Evolutionary conservation across 2,797 vertebrate species (phyloP).

Genomic region (Tragelaphus eurycerus): DNA sequence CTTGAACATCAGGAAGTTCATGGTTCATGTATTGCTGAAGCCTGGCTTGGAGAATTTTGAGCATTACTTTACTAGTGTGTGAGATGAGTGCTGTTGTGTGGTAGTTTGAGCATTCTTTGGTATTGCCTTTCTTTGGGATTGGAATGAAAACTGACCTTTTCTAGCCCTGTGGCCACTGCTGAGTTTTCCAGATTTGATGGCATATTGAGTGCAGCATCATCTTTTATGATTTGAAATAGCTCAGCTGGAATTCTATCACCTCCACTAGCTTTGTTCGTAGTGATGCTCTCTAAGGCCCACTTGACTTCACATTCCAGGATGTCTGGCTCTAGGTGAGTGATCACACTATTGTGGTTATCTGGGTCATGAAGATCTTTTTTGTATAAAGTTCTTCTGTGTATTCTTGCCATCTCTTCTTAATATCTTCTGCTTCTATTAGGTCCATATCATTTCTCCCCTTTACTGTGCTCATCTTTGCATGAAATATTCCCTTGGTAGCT

Average conservation of each 20-base stretch:
- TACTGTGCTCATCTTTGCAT: background rate
- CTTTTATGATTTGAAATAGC: background rate
- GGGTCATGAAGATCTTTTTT: background rate
- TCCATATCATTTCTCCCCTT: background rate
- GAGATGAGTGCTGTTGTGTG: background rate
- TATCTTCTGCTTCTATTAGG: background rate
- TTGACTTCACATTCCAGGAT: background rate
- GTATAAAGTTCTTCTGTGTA: background rate
- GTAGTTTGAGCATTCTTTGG: background rate
- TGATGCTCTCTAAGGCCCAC: background rate
- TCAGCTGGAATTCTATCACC: background rate
- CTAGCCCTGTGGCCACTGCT: background rate
- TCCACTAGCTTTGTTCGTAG: background rate
- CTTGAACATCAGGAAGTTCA: background rate
- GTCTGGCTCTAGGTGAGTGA: background rate
- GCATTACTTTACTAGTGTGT: background rate
- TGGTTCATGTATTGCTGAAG: background rate
- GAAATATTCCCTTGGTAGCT: background rate
- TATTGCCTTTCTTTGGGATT: background rate
- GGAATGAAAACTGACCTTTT: background rate
- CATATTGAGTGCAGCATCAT: background rate
- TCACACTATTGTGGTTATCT: background rate
- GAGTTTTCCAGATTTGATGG: background rate
- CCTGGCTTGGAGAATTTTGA: background rate
- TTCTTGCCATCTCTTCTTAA: background rate